Conservation (phyloP, 2,113 vertebrate genomes). For the Dipodomys spectabilis region DNA sequence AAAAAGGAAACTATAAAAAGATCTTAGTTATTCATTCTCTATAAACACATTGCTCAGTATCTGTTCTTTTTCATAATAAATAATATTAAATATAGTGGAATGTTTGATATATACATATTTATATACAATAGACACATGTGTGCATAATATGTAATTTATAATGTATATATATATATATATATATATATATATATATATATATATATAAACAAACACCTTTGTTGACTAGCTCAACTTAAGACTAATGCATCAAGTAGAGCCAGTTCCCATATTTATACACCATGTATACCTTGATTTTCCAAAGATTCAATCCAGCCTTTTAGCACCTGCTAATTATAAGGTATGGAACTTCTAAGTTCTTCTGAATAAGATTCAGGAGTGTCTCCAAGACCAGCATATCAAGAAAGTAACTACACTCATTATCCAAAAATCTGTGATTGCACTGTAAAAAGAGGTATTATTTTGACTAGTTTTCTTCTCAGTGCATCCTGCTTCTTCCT, state of each 20-base stretch:
- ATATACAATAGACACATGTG: not conserved
- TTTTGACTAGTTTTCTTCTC: constrained; percentile 63
- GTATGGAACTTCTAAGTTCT: constrained; percentile 32
- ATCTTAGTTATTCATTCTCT: not conserved
- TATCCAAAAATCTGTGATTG: constrained; percentile 74
- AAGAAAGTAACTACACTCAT: constrained; percentile 72
- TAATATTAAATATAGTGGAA: not conserved
- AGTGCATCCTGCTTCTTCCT: not conserved
- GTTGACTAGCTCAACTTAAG: not conserved
- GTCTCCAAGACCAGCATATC: constrained; percentile 50
- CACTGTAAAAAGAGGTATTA: constrained; percentile 63
- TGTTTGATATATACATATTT: too few relatives aligned
- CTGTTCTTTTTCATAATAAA: constrained; percentile 20
- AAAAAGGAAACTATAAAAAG: constrained; percentile 14
- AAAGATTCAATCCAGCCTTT: constrained; percentile 44
- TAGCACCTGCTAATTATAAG: constrained; percentile 64
- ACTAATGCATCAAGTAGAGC: not conserved
- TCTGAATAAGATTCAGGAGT: constrained; percentile 62
- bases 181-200: not conserved
- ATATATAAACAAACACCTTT: not conserved
- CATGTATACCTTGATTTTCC: constrained; percentile 61
- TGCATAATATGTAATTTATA: not conserved
- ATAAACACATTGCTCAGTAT: not conserved
- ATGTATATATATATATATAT: too few relatives aligned
- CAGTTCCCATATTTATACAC: constrained; percentile 29